phyloP scores from a whole-genome alignment of 2,797 vertebrate species.

The Phoebastria nigripes region DNA sequence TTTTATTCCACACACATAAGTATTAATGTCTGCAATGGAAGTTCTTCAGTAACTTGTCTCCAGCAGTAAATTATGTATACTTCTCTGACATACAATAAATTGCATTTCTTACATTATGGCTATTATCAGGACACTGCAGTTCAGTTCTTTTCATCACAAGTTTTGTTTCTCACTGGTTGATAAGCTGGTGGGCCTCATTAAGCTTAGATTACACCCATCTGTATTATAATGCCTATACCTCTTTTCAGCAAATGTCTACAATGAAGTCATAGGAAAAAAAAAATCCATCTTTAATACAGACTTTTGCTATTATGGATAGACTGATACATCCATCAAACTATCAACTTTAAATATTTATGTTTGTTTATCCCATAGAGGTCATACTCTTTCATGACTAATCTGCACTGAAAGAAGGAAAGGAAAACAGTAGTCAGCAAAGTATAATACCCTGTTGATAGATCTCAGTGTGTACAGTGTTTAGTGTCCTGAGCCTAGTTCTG shows the following conservation, averaged over 20 bases:
- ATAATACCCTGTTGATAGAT: not conserved
- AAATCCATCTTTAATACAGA: not conserved
- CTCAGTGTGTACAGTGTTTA: not conserved
- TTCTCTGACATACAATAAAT: not conserved
- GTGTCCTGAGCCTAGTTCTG: not conserved
- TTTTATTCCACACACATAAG: conserved; percentile 14
- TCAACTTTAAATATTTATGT: not conserved
- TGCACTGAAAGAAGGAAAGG: not conserved
- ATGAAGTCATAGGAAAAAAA: not conserved
- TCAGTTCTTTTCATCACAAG: not conserved
- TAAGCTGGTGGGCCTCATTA: not conserved
- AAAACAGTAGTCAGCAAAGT: not conserved
- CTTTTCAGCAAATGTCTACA: not conserved
- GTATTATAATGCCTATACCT: not conserved
- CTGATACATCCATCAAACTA: not conserved
- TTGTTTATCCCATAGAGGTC: not conserved
- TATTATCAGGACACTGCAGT: not conserved
- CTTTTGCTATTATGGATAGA: not conserved
- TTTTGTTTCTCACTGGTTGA: not conserved
- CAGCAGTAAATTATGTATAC: not conserved
- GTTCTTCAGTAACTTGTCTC: not conserved
- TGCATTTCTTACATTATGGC: not conserved
- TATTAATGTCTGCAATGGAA: conserved; percentile 9
- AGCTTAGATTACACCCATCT: not conserved
- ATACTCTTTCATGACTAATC: not conserved